phyloP scores from a whole-genome alignment of 2,113 vertebrate species.

The Rhegmatorhina hoffmannsi region DNA sequence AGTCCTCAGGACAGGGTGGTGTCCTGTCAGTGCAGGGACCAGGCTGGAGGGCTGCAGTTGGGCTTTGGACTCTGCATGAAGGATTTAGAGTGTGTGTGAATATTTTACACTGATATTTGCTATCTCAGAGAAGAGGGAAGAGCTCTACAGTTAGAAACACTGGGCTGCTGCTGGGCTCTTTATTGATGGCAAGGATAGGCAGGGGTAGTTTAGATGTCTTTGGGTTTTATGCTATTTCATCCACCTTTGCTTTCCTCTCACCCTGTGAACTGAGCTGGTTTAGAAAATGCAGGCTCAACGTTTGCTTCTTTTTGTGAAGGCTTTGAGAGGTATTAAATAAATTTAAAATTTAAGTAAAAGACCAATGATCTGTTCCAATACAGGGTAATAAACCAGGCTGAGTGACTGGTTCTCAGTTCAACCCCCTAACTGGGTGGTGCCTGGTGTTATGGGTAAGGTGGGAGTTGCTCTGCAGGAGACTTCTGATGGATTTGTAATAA shows the following conservation, averaged over 20 bases:
- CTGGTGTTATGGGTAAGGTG: not conserved
- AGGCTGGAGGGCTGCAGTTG: rapidly evolving
- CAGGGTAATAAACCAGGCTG: rapidly evolving
- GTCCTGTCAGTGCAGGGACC: rapidly evolving
- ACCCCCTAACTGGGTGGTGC: not conserved
- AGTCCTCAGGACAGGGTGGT: not conserved
- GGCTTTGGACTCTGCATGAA: not conserved
- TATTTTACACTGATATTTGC: rapidly evolving
- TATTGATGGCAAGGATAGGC: rapidly evolving
- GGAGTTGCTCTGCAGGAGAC: rapidly evolving
- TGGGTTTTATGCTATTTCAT: rapidly evolving
- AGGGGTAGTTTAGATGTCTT: rapidly evolving
- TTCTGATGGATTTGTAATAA: not conserved
- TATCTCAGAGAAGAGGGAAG: not conserved
- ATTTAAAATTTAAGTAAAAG: rapidly evolving
- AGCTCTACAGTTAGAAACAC: rapidly evolving
- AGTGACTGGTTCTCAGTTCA: not conserved
- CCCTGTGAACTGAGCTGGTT: not conserved
- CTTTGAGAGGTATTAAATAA: not conserved
- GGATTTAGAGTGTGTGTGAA: rapidly evolving
- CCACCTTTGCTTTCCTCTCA: rapidly evolving
- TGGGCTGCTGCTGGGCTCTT: not conserved
- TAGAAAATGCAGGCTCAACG: rapidly evolving
- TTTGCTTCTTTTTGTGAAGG: not conserved
- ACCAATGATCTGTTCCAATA: rapidly evolving